Evolutionary conservation across 2,113 vertebrate genomes (phyloP).

Genomic region (Notothenia coriiceps): DNA sequence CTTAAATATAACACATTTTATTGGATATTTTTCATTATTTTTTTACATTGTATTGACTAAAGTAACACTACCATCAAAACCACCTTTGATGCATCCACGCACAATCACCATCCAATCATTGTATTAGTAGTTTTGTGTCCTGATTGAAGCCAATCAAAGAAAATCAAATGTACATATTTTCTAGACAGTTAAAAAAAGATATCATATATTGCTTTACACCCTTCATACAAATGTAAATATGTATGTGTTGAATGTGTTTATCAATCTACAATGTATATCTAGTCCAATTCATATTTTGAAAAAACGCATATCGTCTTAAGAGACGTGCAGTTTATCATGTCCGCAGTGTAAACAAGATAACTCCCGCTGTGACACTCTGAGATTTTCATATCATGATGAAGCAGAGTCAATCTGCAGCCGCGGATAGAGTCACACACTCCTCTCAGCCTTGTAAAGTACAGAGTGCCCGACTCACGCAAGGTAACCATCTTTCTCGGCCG

Average conservation of each 20-base stretch:
- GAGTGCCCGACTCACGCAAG: constrained; percentile 52
- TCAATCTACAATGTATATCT: constrained; percentile 14
- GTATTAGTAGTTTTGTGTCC: background rate
- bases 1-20: background rate
- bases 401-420: constrained; percentile 60
- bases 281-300: constrained; percentile 9
- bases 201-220: background rate
- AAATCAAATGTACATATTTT: background rate
- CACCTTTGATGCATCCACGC: background rate
- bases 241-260: constrained; percentile 19
- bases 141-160: background rate
- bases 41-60: background rate
- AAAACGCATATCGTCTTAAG: constrained; percentile 13
- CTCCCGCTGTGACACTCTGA: constrained; percentile 41
- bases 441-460: constrained; percentile 72
- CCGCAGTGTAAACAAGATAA: constrained; percentile 55
- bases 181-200: no score
- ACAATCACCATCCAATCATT: background rate
- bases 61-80: background rate
- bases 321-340: constrained; percentile 18
- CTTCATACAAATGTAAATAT: background rate
- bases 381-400: constrained; percentile 65
- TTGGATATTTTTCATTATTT: background rate
- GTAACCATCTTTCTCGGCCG: constrained; percentile 69
- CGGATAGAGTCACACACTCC: constrained; percentile 49